Percentiles rank a stretch among this genome's conserved stretches.
phyloP scores from a whole-genome alignment of 2,797 vertebrate genomes.

The Cryptoblepharus egeriae region DNA sequence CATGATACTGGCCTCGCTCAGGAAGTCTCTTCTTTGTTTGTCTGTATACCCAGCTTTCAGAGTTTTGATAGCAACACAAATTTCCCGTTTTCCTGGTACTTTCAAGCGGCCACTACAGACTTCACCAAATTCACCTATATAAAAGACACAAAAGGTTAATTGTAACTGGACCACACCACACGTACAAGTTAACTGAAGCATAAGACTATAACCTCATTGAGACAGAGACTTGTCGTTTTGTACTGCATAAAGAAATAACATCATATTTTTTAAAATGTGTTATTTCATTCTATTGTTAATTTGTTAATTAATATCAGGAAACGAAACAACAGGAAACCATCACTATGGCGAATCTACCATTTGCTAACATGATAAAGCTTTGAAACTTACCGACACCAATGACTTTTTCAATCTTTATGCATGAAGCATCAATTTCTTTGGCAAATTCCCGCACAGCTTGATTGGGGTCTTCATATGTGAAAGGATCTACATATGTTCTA shows the following conservation, averaged over 20 bases:
- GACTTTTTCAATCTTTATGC: conserved; percentile 98
- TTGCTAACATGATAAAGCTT: conserved; percentile 44
- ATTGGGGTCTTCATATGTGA: conserved; percentile 98
- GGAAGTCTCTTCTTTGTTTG: conserved; percentile 95
- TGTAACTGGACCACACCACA: conserved; percentile 1
- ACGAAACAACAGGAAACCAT: not conserved
- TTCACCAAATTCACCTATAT: conserved; percentile 93
- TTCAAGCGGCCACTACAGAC: conserved; percentile 97
- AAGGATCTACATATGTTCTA: conserved; percentile 96
- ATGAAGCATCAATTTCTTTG: conserved; percentile 98
- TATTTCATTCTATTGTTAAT: not conserved
- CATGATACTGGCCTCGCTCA: conserved; percentile 98
- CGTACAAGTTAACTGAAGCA: not conserved
- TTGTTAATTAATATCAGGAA: not conserved
- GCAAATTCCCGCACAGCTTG: conserved; percentile 97
- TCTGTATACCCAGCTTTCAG: conserved; percentile 97
- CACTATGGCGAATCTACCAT: conserved; percentile 33
- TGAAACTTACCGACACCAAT: conserved; percentile 92
- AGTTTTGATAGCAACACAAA: conserved; percentile 97
- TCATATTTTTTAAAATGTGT: not conserved
- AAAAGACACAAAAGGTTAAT: conserved; percentile 40
- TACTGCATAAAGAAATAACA: too few species aligned
- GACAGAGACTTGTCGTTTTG: too few species aligned
- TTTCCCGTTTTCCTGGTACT: conserved; percentile 95
- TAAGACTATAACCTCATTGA: too few species aligned